Evolutionary conservation across 2,888 invertebrate genomes (phyloP), one percentile per base, ranked within the genome.

Genomic region (Stramonita haemastoma): DNA sequence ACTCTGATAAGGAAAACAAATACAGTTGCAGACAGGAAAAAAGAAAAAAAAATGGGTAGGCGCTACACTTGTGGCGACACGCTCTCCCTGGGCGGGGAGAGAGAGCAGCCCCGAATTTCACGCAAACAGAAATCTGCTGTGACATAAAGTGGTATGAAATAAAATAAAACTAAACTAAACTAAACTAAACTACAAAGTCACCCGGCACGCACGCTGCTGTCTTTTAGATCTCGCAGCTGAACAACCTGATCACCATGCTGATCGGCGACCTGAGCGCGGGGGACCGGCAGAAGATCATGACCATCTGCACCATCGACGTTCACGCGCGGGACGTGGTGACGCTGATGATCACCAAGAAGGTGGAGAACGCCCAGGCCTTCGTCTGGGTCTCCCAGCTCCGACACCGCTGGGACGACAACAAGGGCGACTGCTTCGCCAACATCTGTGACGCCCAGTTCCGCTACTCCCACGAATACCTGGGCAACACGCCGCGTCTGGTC

Each of bases 281-380:
- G 95, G 98, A 99, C 96, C 97, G 99, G 81, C 99, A 99, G 96
- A 99, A 99, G 96, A 98, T 99, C 93, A 99, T 99, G 99, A 99
- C 99, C 0, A 98, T 99, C 95, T 99, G 99, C 96, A 99, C 99
- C 0, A 98, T 96, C 92, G 96, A 96, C 96, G 99, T 99, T 17
- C 99, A 99, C 96, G 98, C 99, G 0, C 97, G 99, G 90, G 99
- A 99, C 96, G 99, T 99, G 29, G 98, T 99, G 19, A 97, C 98
- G 91, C 98, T 98, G 96, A 97, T 99, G 96, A 98, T 99, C 92
- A 97, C 98, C 95, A 97, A 97, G 92, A 98, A 99, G 96, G 99
- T 46, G 36, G 95, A 95, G 90, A 95, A 91, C 91, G 92, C 95
- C 2, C 95, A 95, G 91, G 95, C 95, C 36, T 96, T 96, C 91